These are phyloP conservation scores for Actinia tenebrosa DNA, from an alignment of 64 coral and sea anemone species.

Conservation along the genomic window DNA sequence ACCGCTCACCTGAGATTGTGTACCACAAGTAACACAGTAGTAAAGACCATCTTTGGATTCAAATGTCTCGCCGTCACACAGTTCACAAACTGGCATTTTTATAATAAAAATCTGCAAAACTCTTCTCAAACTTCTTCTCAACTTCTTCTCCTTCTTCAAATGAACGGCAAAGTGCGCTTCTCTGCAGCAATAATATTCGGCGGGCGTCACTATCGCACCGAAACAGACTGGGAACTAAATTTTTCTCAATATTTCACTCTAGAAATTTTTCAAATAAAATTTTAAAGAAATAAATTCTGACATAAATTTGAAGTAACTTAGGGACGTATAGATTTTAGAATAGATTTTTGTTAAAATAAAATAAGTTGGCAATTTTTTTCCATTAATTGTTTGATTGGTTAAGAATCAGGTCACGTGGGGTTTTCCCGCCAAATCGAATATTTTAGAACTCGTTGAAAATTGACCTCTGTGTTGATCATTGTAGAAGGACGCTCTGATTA, in stretches of 20 bases:
- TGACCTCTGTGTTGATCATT: background rate
- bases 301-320: background rate
- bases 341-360: background rate
- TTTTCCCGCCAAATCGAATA: conserved; percentile 5
- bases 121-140: background rate
- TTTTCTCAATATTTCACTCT: background rate
- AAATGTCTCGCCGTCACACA: conserved; percentile 21
- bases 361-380: background rate
- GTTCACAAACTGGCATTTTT: conserved; percentile 32
- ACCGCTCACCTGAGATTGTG: conserved; percentile 8
- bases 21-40: conserved; percentile 16
- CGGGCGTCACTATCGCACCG: conserved; percentile 5
- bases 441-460: background rate
- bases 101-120: background rate
- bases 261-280: background rate
- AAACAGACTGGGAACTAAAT: background rate
- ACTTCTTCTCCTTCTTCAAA: background rate
- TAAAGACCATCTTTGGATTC: conserved; percentile 12
- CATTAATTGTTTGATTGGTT: background rate
- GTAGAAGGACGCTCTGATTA: background rate
- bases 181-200: background rate
- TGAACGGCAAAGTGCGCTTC: background rate
- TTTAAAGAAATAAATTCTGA: background rate
- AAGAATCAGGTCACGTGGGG: background rate
- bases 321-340: background rate